Evolutionary conservation across 2,113 vertebrate species (phyloP), one percentile per base, ranked within the genome.

Genomic region (Porphyrio hochstetteri): DNA sequence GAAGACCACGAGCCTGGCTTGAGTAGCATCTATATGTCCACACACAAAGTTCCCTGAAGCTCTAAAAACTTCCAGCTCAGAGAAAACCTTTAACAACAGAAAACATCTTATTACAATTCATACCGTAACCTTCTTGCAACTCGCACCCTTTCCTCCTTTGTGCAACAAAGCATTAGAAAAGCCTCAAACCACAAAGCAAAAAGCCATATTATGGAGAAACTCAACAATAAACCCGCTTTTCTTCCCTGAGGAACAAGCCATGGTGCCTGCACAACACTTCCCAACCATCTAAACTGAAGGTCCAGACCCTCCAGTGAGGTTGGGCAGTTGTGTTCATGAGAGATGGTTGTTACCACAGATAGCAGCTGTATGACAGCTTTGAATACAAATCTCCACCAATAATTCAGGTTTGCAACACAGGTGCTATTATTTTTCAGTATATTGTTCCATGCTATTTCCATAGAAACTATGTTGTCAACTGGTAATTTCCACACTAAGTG

Each of bases 401-500:
- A 84, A 74, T 57, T 82, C 4, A 78, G 57, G 63, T 94, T 86
- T 91, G 90, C 67, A 86, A 46, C 42, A 53, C 53, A 36, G 36
- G 50, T 63, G 25, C 63, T 94, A 35, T 57, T 85, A 93, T 81
- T 85, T 96, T 80, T 77, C 44, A 40, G 67, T n/a, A 21, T 28
- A 52, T 28, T 46, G 35, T 87, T 95, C 79, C 53, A 40, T 17
- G 40, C 84, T 84, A 97, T 96, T 97, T 97, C 96, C 93, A 97
- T 87, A 96, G 96, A 90, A 97, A 95, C 95, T 83, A 52, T 29
- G 38, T n/a, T 13, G n/a, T 68, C 19, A n/a, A 80, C 69, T 76
- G 56, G 80, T 46, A 92, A 95, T 97, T 96, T 96, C 85, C 93
- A 60, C 80, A 27, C 95, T 89, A 95, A 91, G 93, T 63, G 83